Evolutionary conservation across 1,140 invertebrate genomes (phyloP), one percentile per base, ranked within the genome.

Genomic region (Magallana ariakensis): DNA sequence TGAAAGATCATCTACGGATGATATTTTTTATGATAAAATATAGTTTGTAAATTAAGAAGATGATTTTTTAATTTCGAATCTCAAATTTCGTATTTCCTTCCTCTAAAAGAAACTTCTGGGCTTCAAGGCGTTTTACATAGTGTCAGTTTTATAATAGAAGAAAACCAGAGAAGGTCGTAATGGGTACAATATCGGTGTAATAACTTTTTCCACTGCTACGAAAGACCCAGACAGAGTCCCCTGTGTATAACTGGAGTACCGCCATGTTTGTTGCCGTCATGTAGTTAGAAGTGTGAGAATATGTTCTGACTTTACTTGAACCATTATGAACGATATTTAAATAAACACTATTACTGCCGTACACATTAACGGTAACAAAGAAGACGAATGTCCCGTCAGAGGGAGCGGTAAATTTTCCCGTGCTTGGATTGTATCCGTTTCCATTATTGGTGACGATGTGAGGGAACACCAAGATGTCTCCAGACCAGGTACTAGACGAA

Each of bases 181-280:
- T 75, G 6, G 66, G 66, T 0, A 75, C 66, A 26, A 0, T 0
- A 0, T 75, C 0, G 7, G 66, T 3, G 15, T 16, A 75, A 13
- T 75, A 75, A 13, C 66, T 26, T 33, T 33, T 13, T 13, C 66
- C 66, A 13, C 0, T 4, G 8, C 10, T 3, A 5, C 66, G 26
- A 26, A 1, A 33, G 1, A 75, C 9, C 66, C 66, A 75, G 5
- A 75, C 26, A 3, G 2, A 11, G 22, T 75, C 22, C 0, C 66
- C 66, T 33, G 22, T 75, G 11, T 10, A 11, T 46, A 75, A 26
- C 22, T 26, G 19, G 1, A 75, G 26, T 0, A 75, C 26, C 9
- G 66, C 66, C 66, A 75, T 33, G 22, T 75, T 75, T 75, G 66
- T 75, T 26, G 22, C 66, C 22, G 66, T 75, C 66, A 75, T 75